Evolutionary conservation across 1,140 invertebrate species (phyloP).

Genomic region (Colletes gigas): DNA sequence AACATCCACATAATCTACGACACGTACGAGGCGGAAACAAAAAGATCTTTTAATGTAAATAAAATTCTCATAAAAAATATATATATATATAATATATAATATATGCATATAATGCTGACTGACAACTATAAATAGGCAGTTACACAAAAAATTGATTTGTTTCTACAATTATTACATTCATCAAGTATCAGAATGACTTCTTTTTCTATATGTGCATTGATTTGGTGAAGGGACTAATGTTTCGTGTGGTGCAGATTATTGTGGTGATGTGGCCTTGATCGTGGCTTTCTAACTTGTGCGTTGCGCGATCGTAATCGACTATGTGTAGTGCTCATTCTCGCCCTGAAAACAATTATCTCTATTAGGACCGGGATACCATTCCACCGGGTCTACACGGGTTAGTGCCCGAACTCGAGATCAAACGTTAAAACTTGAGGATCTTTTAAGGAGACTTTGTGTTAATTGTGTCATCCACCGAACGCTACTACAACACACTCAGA

Average conservation of each 20-base stretch:
- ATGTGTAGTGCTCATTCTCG: conserved; percentile 69
- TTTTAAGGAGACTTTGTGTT: background rate
- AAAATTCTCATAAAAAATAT: conserved; percentile 48
- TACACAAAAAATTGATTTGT: conserved; percentile 34
- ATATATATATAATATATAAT: conserved; percentile 41
- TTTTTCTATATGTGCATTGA: conserved; percentile 54
- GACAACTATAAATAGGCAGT: conserved; percentile 53
- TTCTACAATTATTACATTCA: conserved; percentile 27
- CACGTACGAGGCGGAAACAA: conserved; percentile 29
- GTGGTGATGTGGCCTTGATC: conserved; percentile 74
- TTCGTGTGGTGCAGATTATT: conserved; percentile 75
- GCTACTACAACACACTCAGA: background rate
- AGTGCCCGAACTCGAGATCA: background rate
- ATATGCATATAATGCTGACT: conserved; percentile 35
- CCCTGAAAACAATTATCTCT: conserved; percentile 75
- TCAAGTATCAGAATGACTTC: conserved; percentile 20
- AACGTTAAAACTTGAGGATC: background rate
- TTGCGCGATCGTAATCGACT: conserved; percentile 70
- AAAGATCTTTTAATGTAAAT: conserved; percentile 43
- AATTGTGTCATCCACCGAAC: background rate
- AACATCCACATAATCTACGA: conserved; percentile 37
- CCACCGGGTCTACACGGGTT: background rate
- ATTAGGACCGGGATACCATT: conserved; percentile 47
- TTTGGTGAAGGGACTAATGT: conserved; percentile 69
- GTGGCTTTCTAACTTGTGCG: conserved; percentile 72